phyloP scores from a whole-genome alignment of 2,797 vertebrate species.

The Protosalanx chinensis region DNA sequence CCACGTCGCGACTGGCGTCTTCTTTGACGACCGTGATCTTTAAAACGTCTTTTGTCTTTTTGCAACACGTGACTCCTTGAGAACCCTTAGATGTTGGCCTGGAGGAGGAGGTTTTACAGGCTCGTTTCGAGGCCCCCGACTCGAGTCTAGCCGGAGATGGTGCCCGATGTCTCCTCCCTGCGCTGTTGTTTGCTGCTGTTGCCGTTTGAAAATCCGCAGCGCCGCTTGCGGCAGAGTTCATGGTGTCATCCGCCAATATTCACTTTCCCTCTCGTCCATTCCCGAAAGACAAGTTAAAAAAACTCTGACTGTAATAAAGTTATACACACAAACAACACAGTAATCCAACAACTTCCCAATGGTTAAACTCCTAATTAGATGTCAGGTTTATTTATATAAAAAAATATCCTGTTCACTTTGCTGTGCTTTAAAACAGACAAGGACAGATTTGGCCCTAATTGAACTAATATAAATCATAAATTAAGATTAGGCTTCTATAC shows the following conservation, averaged over 20 bases:
- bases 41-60: constrained; percentile 13
- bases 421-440: background rate
- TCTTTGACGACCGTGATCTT: constrained; percentile 52
- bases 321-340: background rate
- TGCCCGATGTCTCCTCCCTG: constrained; percentile 68
- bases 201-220: constrained; percentile 55
- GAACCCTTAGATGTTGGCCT: constrained; percentile 22
- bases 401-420: background rate
- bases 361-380: background rate
- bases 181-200: constrained; percentile 42
- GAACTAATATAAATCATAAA: background rate
- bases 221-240: constrained; percentile 55
- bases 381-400: background rate
- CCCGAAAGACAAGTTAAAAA: background rate
- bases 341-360: background rate
- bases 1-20: constrained; percentile 54
- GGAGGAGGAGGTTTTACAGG: constrained; percentile 33
- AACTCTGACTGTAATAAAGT: background rate
- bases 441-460: background rate
- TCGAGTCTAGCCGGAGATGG: constrained; percentile 69
- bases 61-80: constrained; percentile 20
- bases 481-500: background rate
- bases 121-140: constrained; percentile 54
- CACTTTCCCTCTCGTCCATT: background rate
- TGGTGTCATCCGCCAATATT: constrained; percentile 25